These are phyloP conservation scores for Crocallis elinguaria DNA, from an alignment of 2,888 invertebrate genomes.

Conservation along the genomic window DNA sequence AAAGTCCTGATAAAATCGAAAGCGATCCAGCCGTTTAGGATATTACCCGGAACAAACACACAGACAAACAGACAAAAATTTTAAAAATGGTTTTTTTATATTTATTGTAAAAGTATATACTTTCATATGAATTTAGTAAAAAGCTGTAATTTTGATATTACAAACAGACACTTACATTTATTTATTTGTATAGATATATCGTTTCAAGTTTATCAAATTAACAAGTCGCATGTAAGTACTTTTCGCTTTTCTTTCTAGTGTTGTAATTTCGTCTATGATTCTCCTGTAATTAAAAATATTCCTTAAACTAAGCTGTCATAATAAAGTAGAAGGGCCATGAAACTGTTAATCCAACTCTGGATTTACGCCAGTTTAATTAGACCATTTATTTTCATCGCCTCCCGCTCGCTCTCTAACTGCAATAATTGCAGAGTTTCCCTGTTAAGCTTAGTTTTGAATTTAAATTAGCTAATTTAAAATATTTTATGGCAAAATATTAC, in stretches of 20 bases:
- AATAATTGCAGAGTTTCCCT: constrained; percentile 13
- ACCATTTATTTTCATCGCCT: constrained; percentile 29
- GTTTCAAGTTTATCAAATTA: too few relatives aligned
- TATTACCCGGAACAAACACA: too few relatives aligned
- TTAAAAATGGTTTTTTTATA: background rate
- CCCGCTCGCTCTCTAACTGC: constrained; percentile 16
- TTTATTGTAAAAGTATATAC: too few relatives aligned
- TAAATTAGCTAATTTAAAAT: constrained; percentile 1
- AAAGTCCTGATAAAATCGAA: too few relatives aligned
- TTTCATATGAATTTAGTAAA: too few relatives aligned
- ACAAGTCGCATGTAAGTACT: too few relatives aligned
- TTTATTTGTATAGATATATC: too few relatives aligned
- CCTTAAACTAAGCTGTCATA: constrained; percentile 20
- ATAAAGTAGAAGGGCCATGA: constrained; percentile 25
- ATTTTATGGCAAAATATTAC: background rate
- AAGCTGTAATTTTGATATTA: too few relatives aligned
- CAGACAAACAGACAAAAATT: too few relatives aligned
- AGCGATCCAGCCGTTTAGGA: too few relatives aligned
- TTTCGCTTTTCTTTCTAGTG: background rate
- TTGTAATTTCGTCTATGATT: background rate
- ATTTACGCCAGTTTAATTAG: constrained; percentile 30
- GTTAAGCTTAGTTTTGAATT: constrained; percentile 12
- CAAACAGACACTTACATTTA: too few relatives aligned
- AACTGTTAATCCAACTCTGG: constrained; percentile 26
- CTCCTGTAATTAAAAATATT: constrained; percentile 24